Evolutionary conservation across 2,113 vertebrate species (phyloP), one percentile per base, ranked within the genome.

Genomic region (Pseudorectes ferrugineus): DNA sequence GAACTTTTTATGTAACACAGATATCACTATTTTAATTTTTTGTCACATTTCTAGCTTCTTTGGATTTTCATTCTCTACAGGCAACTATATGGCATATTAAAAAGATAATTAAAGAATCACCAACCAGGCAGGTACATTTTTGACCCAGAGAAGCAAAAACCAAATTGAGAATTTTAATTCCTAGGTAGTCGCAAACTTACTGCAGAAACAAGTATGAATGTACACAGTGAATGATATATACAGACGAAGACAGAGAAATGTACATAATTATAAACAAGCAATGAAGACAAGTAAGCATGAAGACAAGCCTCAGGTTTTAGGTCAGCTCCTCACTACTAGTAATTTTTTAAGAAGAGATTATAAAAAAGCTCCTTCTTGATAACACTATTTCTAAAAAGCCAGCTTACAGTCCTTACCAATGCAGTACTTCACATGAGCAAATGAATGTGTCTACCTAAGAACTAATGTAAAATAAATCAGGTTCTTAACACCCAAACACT

Each of bases 211-310:
- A 59, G 15, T 51, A 85, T 65, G 62, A 85, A 85, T 2, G 16
- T 25, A 94, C 15, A 72, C 1, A 89, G 38, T 62, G 74, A 85
- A 91, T 82, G 68, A 66, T 9, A 78, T 0, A 78, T 2, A 91
- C 12, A 65, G 11, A 74, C 29, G 67, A 21, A 75, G 4, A 91
- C 9, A 94, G 5, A 92, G 31, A 80, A 89, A 95, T 38, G 62
- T 49, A 89, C 7, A 2, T 42, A 89, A 79, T 45, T 85, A 43
- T 67, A 81, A 92, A 93, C 40, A 96, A 94, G 93, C 87, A 92
- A 97, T 94, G 95, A 89, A 96, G 92, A 95, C 94, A 89, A 29
- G 49, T 88, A 96, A 96, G 93, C 93, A 92, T 93, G 93, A 95
- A 95, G 42, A 95, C 81, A 79, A 89, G 62, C 66, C 62, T 82